A percentile compares a stretch with the other conserved stretches of the same genome.
Evolutionary conservation across 2,797 vertebrate species (phyloP).

Genomic region (Buceros bicornis): DNA sequence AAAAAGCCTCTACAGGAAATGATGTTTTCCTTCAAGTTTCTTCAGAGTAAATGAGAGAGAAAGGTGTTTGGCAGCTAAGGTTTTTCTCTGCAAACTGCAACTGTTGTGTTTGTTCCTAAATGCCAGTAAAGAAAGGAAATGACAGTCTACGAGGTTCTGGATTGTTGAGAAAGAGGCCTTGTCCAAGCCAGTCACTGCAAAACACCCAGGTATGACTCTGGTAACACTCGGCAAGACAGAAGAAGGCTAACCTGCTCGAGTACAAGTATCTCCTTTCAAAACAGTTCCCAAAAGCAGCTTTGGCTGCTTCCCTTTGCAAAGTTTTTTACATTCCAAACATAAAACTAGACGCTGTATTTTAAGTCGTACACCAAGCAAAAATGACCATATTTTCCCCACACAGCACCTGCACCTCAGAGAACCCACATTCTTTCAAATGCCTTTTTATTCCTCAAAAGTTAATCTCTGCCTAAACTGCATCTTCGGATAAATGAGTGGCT

Average conservation of each 20-base stretch:
- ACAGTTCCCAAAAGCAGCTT: not conserved
- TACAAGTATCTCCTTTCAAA: not conserved
- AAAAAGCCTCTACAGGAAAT: not conserved
- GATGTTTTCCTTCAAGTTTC: not conserved
- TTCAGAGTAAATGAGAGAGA: not conserved
- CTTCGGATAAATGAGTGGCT: not conserved
- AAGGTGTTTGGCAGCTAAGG: not conserved
- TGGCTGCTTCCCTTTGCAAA: not conserved
- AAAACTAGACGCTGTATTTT: not conserved
- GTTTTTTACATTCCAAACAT: not conserved
- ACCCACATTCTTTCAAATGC: not conserved
- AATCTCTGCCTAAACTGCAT: not conserved
- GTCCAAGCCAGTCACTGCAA: not conserved
- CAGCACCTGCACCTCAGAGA: not conserved
- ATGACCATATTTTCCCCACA: rapidly evolving
- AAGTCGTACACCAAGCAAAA: not conserved
- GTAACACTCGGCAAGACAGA: not conserved
- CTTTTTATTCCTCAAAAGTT: not conserved
- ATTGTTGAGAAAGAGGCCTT: not conserved
- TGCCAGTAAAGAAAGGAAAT: not conserved
- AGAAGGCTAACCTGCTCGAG: not conserved
- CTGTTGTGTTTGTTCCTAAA: not conserved
- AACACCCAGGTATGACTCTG: not conserved
- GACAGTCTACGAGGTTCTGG: not conserved
- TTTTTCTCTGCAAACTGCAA: not conserved